A percentile compares a stretch with the other conserved stretches of the same genome.
phyloP scores from a whole-genome alignment of 1,140 invertebrate species.

The Drosophila pruinosa region DNA sequence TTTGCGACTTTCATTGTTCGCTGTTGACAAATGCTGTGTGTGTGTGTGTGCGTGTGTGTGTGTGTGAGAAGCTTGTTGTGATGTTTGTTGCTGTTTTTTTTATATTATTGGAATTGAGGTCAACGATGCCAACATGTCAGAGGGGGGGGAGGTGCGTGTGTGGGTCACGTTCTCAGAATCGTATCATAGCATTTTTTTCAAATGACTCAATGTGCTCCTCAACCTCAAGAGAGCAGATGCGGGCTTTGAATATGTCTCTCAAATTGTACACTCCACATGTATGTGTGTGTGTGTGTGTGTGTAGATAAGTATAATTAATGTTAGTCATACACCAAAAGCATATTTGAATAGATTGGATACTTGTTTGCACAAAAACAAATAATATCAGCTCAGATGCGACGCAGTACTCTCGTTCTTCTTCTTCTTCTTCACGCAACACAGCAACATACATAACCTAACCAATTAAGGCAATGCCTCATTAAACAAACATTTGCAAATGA shows the following conservation, averaged over 20 bases:
- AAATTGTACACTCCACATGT: background rate
- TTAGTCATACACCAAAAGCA: slow-evolving; percentile 10
- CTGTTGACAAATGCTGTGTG: slow-evolving; percentile 17
- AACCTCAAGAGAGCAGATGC: slow-evolving; percentile 10
- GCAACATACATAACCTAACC: background rate
- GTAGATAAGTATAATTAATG: slow-evolving; percentile 15
- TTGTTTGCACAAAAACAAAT: background rate
- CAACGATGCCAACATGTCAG: slow-evolving; percentile 7
- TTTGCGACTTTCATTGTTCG: slow-evolving; percentile 28
- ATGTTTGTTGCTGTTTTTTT: slow-evolving; percentile 1
- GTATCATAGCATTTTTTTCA: slow-evolving; percentile 22
- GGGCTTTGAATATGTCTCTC: slow-evolving; percentile 8
- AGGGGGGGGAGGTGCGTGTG: background rate
- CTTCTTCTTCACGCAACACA: no score
- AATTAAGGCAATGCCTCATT: background rate
- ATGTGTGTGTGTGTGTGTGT: background rate
- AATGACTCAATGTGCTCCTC: slow-evolving; percentile 22
- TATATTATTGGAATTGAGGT: slow-evolving; percentile 36
- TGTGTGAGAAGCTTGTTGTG: slow-evolving; percentile 18
- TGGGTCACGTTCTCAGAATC: slow-evolving; percentile 27
- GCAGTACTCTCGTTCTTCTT: background rate
- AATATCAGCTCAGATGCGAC: background rate
- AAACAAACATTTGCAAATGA: background rate
- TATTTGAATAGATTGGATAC: background rate
- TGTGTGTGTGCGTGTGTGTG: background rate